A percentile compares a stretch with the other conserved stretches of the same genome.
Evolutionary conservation across 2,113 vertebrate genomes (phyloP).

Genomic region (Dasyurus viverrinus): DNA sequence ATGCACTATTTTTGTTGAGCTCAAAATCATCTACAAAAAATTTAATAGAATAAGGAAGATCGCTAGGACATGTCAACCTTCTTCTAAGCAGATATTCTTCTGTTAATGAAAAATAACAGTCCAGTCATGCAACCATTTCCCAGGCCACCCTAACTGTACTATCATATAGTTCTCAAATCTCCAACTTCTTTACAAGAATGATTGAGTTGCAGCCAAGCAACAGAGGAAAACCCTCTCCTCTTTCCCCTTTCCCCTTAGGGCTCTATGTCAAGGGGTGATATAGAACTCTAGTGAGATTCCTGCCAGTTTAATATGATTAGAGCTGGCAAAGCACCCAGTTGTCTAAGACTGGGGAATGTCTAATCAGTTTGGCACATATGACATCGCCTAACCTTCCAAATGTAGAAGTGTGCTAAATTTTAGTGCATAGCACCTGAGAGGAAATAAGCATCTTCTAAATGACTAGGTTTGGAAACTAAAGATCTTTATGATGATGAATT

Average conservation of each 20-base stretch:
- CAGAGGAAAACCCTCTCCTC: no score
- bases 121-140: not conserved
- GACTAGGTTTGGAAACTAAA: not conserved
- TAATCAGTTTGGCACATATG: not conserved
- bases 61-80: not conserved
- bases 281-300: not conserved
- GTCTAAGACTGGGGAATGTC: not conserved
- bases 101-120: not conserved
- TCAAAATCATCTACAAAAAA: not conserved
- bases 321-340: not conserved
- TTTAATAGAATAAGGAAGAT: not conserved
- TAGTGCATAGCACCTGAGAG: not conserved
- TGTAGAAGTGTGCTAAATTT: not conserved
- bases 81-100: not conserved
- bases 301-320: not conserved
- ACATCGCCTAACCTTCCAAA: not conserved
- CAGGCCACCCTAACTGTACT: not conserved
- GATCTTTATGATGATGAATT: not conserved
- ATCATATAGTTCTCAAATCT: not conserved
- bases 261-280: not conserved
- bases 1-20: not conserved
- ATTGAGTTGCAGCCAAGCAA: not conserved
- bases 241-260: not conserved
- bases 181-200: not conserved
- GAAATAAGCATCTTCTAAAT: not conserved